phyloP scores from a whole-genome alignment of 2,797 vertebrate species.

The Pangasius sanitwongsei region DNA sequence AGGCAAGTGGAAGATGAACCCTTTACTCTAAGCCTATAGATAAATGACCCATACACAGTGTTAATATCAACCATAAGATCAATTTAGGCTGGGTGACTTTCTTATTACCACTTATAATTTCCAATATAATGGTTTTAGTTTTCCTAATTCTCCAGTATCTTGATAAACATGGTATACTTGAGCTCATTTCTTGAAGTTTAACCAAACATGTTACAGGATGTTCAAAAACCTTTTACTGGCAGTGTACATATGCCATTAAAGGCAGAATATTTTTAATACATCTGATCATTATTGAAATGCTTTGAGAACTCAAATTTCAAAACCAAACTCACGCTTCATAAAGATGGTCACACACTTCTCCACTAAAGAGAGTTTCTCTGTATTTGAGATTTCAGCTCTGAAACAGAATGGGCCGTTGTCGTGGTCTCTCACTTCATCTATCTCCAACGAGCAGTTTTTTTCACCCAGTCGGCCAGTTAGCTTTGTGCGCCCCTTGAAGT shows the following conservation, averaged over 20 bases:
- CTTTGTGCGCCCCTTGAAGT: conserved; percentile 57
- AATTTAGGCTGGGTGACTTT: not conserved
- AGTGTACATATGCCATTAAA: not conserved
- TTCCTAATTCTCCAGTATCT: not conserved
- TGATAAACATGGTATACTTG: not conserved
- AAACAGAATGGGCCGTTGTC: conserved; percentile 70
- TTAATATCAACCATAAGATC: not conserved
- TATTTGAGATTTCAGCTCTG: conserved; percentile 16
- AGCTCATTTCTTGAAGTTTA: not conserved
- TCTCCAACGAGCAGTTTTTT: conserved; percentile 68
- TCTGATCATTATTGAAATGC: not conserved
- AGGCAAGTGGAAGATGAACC: not conserved
- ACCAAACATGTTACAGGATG: not conserved
- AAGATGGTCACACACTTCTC: conserved; percentile 44
- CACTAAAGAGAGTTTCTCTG: conserved; percentile 61
- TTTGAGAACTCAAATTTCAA: not conserved
- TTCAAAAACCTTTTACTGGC: not conserved
- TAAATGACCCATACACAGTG: not conserved
- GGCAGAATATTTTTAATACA: not conserved
- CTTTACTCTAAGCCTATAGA: not conserved
- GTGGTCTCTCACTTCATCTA: conserved; percentile 47
- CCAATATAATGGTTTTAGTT: not conserved
- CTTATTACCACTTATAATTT: not conserved
- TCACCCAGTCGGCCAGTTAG: conserved; percentile 59
- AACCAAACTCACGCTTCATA: conserved; percentile 57